phyloP scores from a whole-genome alignment of 2,888 invertebrate genomes.

The Ectemnius continuus region DNA sequence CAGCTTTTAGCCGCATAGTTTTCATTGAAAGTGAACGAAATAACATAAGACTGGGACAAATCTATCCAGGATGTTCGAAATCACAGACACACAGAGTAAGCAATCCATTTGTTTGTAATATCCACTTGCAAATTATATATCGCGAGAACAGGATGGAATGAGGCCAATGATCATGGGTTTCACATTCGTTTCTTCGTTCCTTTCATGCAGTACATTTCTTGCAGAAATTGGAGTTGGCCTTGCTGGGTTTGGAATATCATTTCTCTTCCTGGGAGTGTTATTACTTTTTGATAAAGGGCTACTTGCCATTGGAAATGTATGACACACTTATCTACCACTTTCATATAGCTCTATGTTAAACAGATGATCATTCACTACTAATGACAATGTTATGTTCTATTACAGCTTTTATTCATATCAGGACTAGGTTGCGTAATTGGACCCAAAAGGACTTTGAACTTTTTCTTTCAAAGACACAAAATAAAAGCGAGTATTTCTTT shows the following conservation, averaged over 20 bases:
- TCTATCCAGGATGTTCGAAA: conserved; percentile 84
- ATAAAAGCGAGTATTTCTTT: conserved; percentile 93
- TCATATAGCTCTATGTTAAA: not conserved
- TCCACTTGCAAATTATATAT: not conserved
- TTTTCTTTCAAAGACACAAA: conserved; percentile 99
- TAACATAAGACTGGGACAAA: conserved; percentile 60
- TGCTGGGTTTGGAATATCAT: conserved; percentile 96
- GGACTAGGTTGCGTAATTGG: conserved; percentile 98
- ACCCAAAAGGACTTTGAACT: conserved; percentile 94
- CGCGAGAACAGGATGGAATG: not conserved
- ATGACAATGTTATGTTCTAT: conserved; percentile 11
- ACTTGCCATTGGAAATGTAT: conserved; percentile 99
- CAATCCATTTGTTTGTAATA: conserved; percentile 53
- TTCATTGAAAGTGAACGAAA: conserved; percentile 20
- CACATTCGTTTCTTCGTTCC: too few species aligned
- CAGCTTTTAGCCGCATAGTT: conserved; percentile 21
- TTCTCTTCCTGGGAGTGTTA: conserved; percentile 95
- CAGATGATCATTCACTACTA: not conserved
- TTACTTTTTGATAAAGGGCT: conserved; percentile 97
- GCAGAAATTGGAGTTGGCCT: conserved; percentile 98
- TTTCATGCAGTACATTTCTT: conserved; percentile 69
- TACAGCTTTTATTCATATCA: conserved; percentile 95
- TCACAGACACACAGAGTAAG: conserved; percentile 91
- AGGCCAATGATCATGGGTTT: too few species aligned
- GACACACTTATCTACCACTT: conserved; percentile 67